Base-by-base conservation (phyloP, 2,113 vertebrate species). In the Daboia siamensis region DNA sequence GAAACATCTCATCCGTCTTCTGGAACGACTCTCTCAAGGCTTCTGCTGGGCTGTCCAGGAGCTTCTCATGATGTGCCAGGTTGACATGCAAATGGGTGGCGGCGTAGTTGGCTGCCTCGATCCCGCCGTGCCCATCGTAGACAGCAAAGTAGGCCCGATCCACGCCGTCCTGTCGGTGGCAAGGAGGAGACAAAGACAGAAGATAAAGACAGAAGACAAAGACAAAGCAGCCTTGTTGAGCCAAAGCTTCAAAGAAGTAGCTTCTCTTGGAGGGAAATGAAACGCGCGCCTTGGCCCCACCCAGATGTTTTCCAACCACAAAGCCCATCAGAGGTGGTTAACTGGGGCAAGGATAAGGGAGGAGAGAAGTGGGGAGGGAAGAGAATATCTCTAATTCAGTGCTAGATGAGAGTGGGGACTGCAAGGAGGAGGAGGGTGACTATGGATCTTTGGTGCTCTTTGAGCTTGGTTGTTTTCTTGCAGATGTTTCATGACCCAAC, bases 91-190 rank as follows among this genome's bases (percentile, higher is more conserved):
- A 96, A 26, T 99, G 99, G 20, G 97, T 97, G 24, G 99, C 98
- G 0, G 98, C 97, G 0, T 98, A 99, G 69, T 96, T 97, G 4
- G 99, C 99, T 0, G 99, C 99, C 1, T 99, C 99, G 55, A 98
- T 97, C 0, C 99, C 99, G 48, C 99, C 99, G 0, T 99, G 99
- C 24, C 99, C 99, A 0, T 99, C 99, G 48, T 99, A 99, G 64
- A 99, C 98, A 0, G 99, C 99, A 0, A 98, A 99, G 96, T 98
- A 99, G 90, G 98, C 98, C 0, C 99, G 97, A 21, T 98, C 97
- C 24, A 97, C 94, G 0, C 96, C 96, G 17, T 99, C 98, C 99
- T 99, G 95, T 23, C 0, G 3, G 6, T 0, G 23, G 94, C 51
- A 84, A 39, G 29, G 33, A 59, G 9, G 23, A 17, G 48, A n/a